These are phyloP conservation scores for Chaetophractus vellerosus DNA, from an alignment of 2,797 vertebrate genomes.

Conservation along the genomic window DNA sequence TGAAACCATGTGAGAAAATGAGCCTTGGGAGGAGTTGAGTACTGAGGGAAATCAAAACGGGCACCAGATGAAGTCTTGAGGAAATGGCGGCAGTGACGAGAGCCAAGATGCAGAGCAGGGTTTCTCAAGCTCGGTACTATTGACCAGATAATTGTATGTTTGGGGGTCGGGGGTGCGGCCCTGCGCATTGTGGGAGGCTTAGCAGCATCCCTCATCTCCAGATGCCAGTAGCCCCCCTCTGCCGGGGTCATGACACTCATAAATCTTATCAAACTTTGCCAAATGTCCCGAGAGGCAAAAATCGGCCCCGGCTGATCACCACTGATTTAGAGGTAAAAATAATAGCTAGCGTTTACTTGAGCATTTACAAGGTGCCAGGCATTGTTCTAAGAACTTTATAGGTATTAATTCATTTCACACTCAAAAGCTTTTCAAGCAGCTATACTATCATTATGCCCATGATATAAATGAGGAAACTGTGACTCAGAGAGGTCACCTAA, in stretches of 20 bases:
- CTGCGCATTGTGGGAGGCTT: neutral
- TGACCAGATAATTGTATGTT: neutral
- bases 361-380: neutral
- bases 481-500: neutral
- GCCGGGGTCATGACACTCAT: neutral
- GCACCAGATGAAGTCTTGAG: neutral
- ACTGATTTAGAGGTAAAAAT: neutral
- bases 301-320: neutral
- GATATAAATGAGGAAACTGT: conserved; percentile 33
- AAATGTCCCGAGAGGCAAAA: neutral
- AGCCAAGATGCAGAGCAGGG: neutral
- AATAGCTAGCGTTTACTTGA: neutral
- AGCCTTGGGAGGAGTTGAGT: neutral
- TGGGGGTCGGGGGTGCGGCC: rapidly evolving
- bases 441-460: neutral
- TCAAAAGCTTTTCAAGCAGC: conserved; percentile 50
- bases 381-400: neutral
- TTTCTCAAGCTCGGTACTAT: neutral
- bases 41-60: neutral
- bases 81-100: neutral
- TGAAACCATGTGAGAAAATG: conserved; percentile 59
- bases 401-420: conserved; percentile 44
- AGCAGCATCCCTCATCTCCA: neutral
- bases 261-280: conserved; percentile 10
- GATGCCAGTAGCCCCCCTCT: neutral